Conservation (phyloP, 2,113 vertebrate genomes). For the Prionailurus bengalensis region DNA sequence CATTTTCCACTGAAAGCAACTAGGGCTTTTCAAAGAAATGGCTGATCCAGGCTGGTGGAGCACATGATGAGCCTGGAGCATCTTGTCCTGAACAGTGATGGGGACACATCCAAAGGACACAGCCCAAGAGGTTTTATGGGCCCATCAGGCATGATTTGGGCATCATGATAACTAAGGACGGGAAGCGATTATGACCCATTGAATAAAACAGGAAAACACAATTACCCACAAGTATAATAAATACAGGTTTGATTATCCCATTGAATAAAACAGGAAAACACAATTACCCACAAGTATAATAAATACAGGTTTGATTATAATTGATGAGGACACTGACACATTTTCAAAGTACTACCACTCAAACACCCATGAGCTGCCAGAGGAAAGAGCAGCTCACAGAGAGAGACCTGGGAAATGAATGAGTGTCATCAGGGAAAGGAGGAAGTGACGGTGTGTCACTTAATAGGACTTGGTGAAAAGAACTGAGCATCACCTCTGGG, state of each 20-base stretch:
- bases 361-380: background rate
- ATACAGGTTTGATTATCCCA: background rate
- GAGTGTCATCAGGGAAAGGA: background rate
- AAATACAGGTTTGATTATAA: background rate
- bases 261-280: background rate
- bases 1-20: background rate
- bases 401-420: background rate
- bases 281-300: background rate
- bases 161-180: background rate
- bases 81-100: background rate
- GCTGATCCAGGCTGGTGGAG: background rate
- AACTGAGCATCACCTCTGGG: background rate
- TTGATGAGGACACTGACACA: background rate
- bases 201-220: background rate
- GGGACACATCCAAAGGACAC: background rate
- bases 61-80: background rate
- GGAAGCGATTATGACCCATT: background rate
- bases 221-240: background rate
- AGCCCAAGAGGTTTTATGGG: background rate
- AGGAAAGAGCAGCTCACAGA: background rate
- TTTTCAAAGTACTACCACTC: background rate
- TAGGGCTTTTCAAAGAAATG: background rate
- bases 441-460: background rate
- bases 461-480: background rate
- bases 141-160: background rate